phyloP scores from a whole-genome alignment of 2,888 invertebrate genomes.

The Callyntrura guangdongensis region DNA sequence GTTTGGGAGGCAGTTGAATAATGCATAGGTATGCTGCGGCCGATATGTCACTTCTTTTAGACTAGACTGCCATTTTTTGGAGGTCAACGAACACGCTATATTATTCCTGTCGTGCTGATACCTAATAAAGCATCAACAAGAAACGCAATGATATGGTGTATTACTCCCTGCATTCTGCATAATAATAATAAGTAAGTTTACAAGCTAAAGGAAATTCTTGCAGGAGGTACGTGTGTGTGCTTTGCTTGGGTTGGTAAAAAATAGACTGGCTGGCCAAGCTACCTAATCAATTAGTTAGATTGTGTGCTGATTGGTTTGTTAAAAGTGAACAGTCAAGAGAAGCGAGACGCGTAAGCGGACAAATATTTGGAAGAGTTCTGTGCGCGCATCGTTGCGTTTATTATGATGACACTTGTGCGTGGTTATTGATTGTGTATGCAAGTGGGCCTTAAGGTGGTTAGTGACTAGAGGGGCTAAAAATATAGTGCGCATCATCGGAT shows the following conservation, averaged over 20 bases:
- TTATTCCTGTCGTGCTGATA: too few relatives aligned
- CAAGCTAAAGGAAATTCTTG: too few relatives aligned
- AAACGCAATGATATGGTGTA: background rate
- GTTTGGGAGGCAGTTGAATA: background rate
- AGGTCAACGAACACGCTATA: background rate
- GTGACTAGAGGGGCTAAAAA: background rate
- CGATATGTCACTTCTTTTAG: background rate
- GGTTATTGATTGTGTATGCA: background rate
- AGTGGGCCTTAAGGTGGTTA: background rate
- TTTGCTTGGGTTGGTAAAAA: too few relatives aligned
- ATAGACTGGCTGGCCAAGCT: background rate
- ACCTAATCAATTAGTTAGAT: background rate
- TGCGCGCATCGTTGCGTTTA: too few relatives aligned
- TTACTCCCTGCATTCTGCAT: background rate
- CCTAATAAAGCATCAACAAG: background rate
- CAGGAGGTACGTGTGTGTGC: too few relatives aligned
- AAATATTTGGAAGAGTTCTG: too few relatives aligned
- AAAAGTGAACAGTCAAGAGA: background rate
- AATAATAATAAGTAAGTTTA: too few relatives aligned
- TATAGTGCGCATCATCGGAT: background rate
- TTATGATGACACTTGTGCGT: background rate
- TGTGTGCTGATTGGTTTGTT: constrained; percentile 10
- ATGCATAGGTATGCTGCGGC: background rate
- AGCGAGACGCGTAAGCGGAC: too few relatives aligned
- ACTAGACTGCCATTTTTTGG: background rate